Base-by-base conservation (phyloP, 2,113 vertebrate genomes). In the Cheilinus undulatus region DNA sequence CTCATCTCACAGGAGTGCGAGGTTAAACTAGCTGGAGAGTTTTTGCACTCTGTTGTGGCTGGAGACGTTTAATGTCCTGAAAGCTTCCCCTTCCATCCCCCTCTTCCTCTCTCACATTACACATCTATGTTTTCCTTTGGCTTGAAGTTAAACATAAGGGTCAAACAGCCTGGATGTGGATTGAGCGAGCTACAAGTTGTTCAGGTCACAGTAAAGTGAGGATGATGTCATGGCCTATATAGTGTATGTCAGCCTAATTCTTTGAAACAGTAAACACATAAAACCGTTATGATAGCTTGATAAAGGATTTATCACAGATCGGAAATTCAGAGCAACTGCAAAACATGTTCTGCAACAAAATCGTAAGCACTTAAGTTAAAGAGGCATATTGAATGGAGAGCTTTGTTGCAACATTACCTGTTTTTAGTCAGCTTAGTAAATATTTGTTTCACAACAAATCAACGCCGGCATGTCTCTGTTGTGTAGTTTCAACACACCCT, bases 1-100 rank as follows among this genome's bases (percentile, higher is more conserved):
- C 87, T 93, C 92, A 94, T 93, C 88, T 54, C 84, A 85, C 48
- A 52, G 5, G 50, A 78, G 79, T 88, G 90, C 85, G 89, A 91
- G 85, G 46, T 88, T 85, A 87, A 91, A 86, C 74, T 27, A 60
- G 79, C 75, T 76, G 26, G 63, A 80, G 42, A 82, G 80, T 69
- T 88, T 89, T 81, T 88, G 51, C 78, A 84, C 78, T 76, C 64
- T 66, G 50, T 61, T 77, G 85, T 66, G 80, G 90, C 73, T 71
- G 73, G 70, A 84, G 82, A 57, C 56, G 26, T 72, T 86, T 84
- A n/a, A 28, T 73, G 45, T 62, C 34, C 56, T 82, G 34, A 54
- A 57, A 82, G 52, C 67, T 36, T 53, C 19, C 59, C 54, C 28
- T 7, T 53, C 60, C 70, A 45, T 49, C 22, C 71, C 79, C 32